Evolutionary conservation across 2,888 invertebrate genomes (phyloP).

Genomic region (Stramonita haemastoma): DNA sequence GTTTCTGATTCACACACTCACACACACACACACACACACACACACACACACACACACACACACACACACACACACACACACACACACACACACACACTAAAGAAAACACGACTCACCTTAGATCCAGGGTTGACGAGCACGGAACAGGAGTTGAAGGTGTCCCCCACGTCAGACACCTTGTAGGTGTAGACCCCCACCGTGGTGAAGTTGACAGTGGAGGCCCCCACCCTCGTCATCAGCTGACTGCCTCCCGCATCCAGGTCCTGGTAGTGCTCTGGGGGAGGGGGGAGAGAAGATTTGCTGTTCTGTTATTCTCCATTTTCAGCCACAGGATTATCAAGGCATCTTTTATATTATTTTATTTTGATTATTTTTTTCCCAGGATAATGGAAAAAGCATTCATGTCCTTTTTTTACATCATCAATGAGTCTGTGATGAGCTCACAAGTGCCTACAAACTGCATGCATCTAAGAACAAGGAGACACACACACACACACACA

Average conservation of each 20-base stretch:
- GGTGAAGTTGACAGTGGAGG: constrained; percentile 68
- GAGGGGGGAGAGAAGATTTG: too few species aligned
- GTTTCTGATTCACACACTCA: neutral
- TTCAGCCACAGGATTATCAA: too few species aligned
- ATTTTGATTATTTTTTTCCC: too few species aligned
- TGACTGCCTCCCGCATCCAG: constrained; percentile 66
- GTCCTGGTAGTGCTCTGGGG: constrained; percentile 56
- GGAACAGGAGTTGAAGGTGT: constrained; percentile 70
- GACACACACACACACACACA: neutral
- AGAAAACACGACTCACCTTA: constrained; percentile 63
- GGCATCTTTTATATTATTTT: too few species aligned
- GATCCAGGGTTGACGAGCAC: constrained; percentile 74
- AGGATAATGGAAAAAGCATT: too few species aligned
- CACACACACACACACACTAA: too few species aligned
- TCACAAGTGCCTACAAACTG: too few species aligned
- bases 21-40: neutral
- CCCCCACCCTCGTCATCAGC: constrained; percentile 69
- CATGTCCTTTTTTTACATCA: too few species aligned
- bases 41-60: neutral
- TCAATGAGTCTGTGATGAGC: too few species aligned
- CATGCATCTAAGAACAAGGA: neutral
- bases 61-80: too few species aligned
- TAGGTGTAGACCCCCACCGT: constrained; percentile 76
- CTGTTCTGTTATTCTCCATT: too few species aligned
- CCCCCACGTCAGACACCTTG: constrained; percentile 65